These are phyloP conservation scores for Protaetia brevitarsis DNA, from an alignment of 1,140 invertebrate species.

Conservation along the genomic window DNA sequence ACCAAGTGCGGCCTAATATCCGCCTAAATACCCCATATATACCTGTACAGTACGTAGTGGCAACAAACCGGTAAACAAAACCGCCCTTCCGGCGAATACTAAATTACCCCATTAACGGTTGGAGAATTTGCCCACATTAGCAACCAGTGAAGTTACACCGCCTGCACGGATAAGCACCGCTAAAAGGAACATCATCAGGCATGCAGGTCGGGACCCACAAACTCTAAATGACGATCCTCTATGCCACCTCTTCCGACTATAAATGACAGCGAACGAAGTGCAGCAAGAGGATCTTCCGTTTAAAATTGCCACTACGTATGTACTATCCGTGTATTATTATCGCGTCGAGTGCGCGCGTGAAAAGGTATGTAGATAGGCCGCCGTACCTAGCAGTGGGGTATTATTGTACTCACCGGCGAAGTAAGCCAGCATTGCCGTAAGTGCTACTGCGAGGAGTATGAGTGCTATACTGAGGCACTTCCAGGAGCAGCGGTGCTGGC, in stretches of 20 bases:
- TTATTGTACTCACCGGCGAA: constrained; percentile 86
- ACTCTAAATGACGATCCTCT: too few species aligned
- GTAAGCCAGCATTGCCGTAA: constrained; percentile 89
- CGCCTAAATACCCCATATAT: not conserved
- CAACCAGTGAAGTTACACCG: not conserved
- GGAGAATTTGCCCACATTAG: not conserved
- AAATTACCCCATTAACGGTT: not conserved
- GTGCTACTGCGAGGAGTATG: constrained; percentile 80
- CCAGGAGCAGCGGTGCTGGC: constrained; percentile 91
- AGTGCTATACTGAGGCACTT: constrained; percentile 89
- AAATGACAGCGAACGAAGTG: not conserved
- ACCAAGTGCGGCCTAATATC: not conserved
- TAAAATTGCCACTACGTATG: not conserved
- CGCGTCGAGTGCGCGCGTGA: not conserved
- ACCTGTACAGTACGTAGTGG: not conserved
- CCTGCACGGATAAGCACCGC: not conserved
- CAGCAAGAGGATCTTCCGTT: not conserved
- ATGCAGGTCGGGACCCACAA: too few species aligned
- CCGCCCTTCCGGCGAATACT: not conserved
- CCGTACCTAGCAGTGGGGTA: not conserved
- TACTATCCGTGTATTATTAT: not conserved
- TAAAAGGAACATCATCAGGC: too few species aligned
- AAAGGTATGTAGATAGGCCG: not conserved
- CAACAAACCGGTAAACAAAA: not conserved
- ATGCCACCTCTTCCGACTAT: too few species aligned